These are phyloP conservation scores for Heliconius hewitsoni DNA, from an alignment of 1,140 invertebrate genomes.

Conservation along the genomic window DNA sequence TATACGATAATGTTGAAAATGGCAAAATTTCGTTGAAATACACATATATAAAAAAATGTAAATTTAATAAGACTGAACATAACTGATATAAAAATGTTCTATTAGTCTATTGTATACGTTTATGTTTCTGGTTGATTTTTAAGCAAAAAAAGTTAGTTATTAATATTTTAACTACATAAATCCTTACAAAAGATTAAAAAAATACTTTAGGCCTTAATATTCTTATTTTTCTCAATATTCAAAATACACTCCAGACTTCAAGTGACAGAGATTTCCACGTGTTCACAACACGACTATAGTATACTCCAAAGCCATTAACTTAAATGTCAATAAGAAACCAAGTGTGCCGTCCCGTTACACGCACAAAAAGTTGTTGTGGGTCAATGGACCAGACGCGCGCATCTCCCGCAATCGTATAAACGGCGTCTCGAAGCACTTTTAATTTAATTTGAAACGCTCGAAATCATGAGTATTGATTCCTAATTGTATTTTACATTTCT, in stretches of 20 bases:
- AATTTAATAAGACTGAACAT: no score
- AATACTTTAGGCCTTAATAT: no score
- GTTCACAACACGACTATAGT: conserved; percentile 10
- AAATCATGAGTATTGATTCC: conserved; percentile 13
- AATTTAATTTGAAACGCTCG: conserved; percentile 41
- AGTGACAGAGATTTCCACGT: conserved; percentile 14
- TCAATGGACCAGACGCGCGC: conserved; percentile 64
- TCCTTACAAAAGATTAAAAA: no score
- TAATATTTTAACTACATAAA: no score
- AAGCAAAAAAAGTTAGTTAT: no score
- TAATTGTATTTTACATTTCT: conserved; percentile 8
- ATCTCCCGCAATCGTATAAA: conserved; percentile 39
- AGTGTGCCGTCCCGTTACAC: conserved; percentile 73
- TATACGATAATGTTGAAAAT: no score
- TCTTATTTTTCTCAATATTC: no score
- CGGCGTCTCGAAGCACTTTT: conserved; percentile 37
- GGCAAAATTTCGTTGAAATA: no score
- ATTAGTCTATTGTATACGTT: no score
- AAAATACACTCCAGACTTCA: neutral
- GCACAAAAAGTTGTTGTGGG: conserved; percentile 75
- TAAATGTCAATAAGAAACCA: conserved; percentile 72
- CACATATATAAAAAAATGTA: no score
- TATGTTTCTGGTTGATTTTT: no score
- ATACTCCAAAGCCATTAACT: conserved; percentile 44
- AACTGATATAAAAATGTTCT: no score